A percentile compares a stretch with the other conserved stretches of the same genome.
Evolutionary conservation across 2,113 vertebrate species (phyloP).

Genomic region (Brachypodius melanocephalos): DNA sequence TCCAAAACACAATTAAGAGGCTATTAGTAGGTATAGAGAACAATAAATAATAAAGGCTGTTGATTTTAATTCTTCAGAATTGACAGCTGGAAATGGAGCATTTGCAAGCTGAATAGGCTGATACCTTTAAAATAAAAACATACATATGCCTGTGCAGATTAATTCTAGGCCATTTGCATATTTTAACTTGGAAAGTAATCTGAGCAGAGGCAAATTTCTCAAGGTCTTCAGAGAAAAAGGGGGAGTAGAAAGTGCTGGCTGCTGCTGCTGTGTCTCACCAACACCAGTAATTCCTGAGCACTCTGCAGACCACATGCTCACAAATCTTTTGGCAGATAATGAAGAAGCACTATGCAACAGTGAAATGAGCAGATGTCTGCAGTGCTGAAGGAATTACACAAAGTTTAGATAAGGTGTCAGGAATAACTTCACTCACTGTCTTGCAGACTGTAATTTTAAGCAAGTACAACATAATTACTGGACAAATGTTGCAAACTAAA

Average conservation of each 20-base stretch:
- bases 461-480: not conserved
- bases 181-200: not conserved
- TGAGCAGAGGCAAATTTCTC: not conserved
- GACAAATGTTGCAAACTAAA: not conserved
- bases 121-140: not conserved
- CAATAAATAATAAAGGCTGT: slow-evolving; percentile 66
- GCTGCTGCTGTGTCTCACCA: not conserved
- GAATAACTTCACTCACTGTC: not conserved
- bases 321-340: not conserved
- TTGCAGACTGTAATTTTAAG: not conserved
- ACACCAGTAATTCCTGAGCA: not conserved
- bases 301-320: not conserved
- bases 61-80: slow-evolving; percentile 64
- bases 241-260: not conserved
- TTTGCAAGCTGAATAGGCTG: not conserved
- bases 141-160: not conserved
- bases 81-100: slow-evolving; percentile 40
- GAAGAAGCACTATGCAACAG: not conserved
- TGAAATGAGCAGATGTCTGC: slow-evolving; percentile 4
- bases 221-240: not conserved
- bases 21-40: slow-evolving; percentile 57
- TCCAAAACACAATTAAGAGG: slow-evolving; percentile 59
- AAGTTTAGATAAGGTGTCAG: not conserved
- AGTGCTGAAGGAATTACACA: not conserved
- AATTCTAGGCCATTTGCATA: slow-evolving; percentile 24